Percentiles rank a stretch among this genome's conserved stretches.
Conservation (phyloP, 2,113 vertebrate genomes). For the Opisthocomus hoazin region DNA sequence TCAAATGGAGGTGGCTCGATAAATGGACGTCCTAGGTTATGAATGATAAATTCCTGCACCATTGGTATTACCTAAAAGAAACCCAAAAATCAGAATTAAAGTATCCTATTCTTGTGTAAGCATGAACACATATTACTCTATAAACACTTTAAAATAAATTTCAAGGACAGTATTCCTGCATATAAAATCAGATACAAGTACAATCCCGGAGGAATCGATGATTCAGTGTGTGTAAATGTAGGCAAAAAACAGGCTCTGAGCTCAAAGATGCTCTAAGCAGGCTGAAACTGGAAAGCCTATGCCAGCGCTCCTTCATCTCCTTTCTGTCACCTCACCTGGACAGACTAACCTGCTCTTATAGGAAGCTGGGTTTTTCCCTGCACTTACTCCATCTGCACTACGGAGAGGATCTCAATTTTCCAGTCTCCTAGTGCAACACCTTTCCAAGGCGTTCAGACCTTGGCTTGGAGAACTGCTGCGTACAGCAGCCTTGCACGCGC, state of each 20-base stretch:
- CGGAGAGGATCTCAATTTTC: not conserved
- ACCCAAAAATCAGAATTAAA: not conserved
- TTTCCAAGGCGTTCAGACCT: not conserved
- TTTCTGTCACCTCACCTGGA: not conserved
- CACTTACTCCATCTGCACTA: not conserved
- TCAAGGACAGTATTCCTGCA: not conserved
- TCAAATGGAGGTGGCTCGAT: constrained; percentile 89
- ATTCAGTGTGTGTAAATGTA: not conserved
- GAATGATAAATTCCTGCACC: constrained; percentile 82
- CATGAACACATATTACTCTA: not conserved
- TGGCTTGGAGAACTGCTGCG: not conserved
- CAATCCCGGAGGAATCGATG: not conserved
- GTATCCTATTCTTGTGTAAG: not conserved
- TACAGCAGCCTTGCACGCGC: not conserved
- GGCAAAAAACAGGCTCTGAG: not conserved
- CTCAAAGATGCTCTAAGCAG: not conserved
- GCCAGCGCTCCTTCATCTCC: not conserved
- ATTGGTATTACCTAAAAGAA: constrained; percentile 78
- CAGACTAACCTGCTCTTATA: not conserved
- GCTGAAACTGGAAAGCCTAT: not conserved
- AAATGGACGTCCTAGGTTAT: constrained; percentile 75
- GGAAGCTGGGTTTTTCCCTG: not conserved
- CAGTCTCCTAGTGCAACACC: not conserved
- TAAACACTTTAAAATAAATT: not conserved
- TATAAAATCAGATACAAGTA: not conserved